Percentiles rank a stretch among this genome's conserved stretches.
These are phyloP conservation scores for Girardia tigrina DNA, from an alignment of 2,888 invertebrate species.

Conservation along the genomic window DNA sequence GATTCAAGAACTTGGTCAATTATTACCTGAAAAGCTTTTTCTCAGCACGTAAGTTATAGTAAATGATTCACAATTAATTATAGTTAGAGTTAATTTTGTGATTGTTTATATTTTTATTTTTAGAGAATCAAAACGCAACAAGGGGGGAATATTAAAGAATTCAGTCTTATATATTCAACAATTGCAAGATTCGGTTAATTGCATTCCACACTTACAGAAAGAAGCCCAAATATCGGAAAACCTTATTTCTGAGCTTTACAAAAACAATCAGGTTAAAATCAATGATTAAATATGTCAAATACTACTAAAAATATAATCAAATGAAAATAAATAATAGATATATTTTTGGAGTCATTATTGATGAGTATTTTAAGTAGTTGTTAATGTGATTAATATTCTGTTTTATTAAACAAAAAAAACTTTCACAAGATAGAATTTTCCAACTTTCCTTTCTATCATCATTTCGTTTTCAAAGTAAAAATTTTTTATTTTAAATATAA, in stretches of 20 bases:
- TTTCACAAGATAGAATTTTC: too few relatives aligned
- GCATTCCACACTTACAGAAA: background rate
- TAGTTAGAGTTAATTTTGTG: background rate
- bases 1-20: slow-evolving; percentile 21
- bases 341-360: too few relatives aligned
- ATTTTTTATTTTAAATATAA: too few relatives aligned
- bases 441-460: too few relatives aligned
- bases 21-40: slow-evolving; percentile 26
- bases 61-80: background rate
- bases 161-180: slow-evolving; percentile 21
- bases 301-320: too few relatives aligned
- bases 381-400: too few relatives aligned
- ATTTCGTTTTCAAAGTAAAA: too few relatives aligned
- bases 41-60: background rate
- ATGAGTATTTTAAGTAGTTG: too few relatives aligned
- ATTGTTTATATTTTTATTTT: background rate
- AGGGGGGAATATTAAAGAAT: slow-evolving; percentile 25
- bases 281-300: too few relatives aligned
- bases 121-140: slow-evolving; percentile 23
- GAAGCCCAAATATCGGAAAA: slow-evolving; percentile 25
- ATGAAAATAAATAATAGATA: too few relatives aligned
- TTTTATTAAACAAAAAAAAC: too few relatives aligned
- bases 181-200: background rate
- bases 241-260: background rate
- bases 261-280: slow-evolving; percentile 25